phyloP scores from a whole-genome alignment of 2,113 vertebrate species.

The Phalacrocorax pelagicus region DNA sequence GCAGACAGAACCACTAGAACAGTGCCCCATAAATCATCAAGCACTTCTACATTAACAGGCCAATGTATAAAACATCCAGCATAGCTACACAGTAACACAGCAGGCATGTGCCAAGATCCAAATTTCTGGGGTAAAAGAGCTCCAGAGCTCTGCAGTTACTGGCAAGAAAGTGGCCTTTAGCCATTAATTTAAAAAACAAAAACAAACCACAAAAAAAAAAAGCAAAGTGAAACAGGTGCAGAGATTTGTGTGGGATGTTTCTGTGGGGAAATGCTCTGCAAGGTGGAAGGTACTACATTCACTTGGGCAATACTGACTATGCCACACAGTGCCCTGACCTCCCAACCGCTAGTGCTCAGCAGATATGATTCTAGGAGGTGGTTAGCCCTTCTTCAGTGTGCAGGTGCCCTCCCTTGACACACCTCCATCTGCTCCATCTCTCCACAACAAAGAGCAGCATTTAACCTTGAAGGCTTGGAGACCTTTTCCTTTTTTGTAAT shows the following conservation, averaged over 20 bases:
- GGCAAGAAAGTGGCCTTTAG: neutral
- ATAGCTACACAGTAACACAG: neutral
- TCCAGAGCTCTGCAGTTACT: neutral
- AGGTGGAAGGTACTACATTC: neutral
- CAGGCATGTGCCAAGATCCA: neutral
- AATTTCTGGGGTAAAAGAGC: neutral
- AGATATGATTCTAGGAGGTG: neutral
- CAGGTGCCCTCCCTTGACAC: neutral
- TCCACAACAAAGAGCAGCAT: neutral
- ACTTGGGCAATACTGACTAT: neutral
- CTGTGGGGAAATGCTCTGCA: neutral
- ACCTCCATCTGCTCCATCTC: neutral
- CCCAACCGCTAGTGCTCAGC: neutral
- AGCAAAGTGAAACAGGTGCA: slow-evolving; percentile 8
- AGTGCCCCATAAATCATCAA: neutral
- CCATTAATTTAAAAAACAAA: neutral
- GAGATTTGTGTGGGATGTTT: neutral
- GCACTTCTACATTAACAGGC: neutral
- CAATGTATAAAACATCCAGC: neutral
- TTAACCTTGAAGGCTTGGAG: neutral
- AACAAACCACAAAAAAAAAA: neutral
- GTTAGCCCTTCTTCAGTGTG: neutral
- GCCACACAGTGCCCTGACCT: neutral
- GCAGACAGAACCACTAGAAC: neutral
- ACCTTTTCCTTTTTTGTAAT: neutral